Evolutionary conservation across 30 jellyfish, hydroid and myxozoan genomes (phyloP).

Genomic region (Aurelia sp.): DNA sequence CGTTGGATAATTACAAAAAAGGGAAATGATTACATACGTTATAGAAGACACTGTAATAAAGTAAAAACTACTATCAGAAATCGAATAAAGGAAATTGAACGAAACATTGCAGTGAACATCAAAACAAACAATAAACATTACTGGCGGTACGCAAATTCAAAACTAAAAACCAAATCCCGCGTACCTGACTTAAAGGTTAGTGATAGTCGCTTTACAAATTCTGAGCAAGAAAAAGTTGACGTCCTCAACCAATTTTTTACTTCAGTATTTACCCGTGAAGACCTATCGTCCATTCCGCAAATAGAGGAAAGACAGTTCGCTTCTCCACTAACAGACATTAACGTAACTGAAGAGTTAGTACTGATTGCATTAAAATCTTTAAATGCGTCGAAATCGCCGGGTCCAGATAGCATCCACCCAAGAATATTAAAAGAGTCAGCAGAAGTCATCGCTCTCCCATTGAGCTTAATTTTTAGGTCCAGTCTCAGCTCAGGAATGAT

Average conservation of each 20-base stretch:
- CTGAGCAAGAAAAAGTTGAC: conserved; percentile 24
- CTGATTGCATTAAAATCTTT: conserved; percentile 2
- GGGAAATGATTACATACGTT: neutral
- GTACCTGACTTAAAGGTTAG: conserved; percentile 9
- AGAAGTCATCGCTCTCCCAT: too few relatives aligned
- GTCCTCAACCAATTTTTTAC: neutral
- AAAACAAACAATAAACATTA: conserved; percentile 4
- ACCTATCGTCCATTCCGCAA: neutral
- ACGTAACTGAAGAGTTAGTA: neutral
- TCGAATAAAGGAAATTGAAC: neutral
- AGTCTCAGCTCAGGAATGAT: neutral
- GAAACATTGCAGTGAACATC: neutral
- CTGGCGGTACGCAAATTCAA: conserved; percentile 7
- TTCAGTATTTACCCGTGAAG: conserved; percentile 8
- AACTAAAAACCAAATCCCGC: neutral
- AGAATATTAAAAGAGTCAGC: too few relatives aligned
- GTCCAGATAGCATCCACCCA: neutral
- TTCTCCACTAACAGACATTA: neutral
- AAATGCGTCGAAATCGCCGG: conserved; percentile 16
- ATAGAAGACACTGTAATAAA: conserved; percentile 2
- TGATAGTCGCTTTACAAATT: neutral
- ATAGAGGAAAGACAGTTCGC: neutral
- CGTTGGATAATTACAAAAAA: conserved; percentile 8
- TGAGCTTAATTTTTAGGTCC: neutral
- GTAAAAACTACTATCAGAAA: neutral